A percentile compares a stretch with the other conserved stretches of the same genome.
These are phyloP conservation scores for Tricholaema leucomelas DNA, from an alignment of 2,113 vertebrate genomes.

Conservation along the genomic window DNA sequence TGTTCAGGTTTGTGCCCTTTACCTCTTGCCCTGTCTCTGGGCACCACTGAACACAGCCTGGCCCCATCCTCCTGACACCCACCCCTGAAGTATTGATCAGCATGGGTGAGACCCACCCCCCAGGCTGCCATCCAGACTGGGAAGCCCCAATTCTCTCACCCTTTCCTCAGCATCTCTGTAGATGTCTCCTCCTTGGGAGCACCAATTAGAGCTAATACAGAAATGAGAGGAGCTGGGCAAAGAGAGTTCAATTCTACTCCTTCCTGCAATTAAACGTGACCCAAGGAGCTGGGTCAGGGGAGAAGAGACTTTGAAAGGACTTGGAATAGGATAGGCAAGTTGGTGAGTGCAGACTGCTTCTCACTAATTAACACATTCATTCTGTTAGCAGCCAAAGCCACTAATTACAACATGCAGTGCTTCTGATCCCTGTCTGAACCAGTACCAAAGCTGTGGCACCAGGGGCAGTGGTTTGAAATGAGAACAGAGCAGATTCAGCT, in stretches of 20 bases:
- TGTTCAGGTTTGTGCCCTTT: no score
- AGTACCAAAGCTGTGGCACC: background rate
- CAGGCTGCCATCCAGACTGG: no score
- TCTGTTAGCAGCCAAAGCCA: background rate
- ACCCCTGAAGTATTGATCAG: no score
- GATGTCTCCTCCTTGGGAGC: background rate
- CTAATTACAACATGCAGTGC: background rate
- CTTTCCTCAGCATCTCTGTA: no score
- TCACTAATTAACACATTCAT: background rate
- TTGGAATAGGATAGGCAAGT: background rate
- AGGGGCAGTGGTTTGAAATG: background rate
- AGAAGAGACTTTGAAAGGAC: background rate
- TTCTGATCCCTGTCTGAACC: background rate
- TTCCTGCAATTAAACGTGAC: no score
- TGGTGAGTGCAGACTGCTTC: background rate
- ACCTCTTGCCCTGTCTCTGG: no score
- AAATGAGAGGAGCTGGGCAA: background rate
- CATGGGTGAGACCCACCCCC: no score
- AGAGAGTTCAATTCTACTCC: no score
- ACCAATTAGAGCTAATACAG: background rate
- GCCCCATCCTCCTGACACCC: no score
- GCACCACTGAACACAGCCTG: no score
- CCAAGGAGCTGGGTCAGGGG: background rate
- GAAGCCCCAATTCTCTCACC: no score
- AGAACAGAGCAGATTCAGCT: no score